phyloP scores from a whole-genome alignment of 2,888 invertebrate genomes.

The Drosophila yooni region DNA sequence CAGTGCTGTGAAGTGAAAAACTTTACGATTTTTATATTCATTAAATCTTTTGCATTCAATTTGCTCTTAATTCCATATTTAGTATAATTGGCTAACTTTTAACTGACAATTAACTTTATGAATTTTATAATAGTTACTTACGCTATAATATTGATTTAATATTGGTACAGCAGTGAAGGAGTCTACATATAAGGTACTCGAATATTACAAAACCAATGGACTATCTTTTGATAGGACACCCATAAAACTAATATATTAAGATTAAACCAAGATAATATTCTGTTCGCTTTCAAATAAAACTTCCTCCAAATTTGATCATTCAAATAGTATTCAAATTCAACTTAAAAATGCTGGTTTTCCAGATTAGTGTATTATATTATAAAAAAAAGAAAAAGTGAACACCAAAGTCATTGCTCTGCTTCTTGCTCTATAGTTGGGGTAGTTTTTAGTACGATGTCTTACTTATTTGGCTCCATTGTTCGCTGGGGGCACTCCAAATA shows the following conservation, averaged over 20 bases:
- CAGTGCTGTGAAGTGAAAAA: neutral
- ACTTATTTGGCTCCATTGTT: constrained; percentile 26
- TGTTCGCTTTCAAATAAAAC: neutral
- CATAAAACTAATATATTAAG: neutral
- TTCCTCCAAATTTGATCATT: neutral
- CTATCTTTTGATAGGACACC: neutral
- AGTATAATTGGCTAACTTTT: constrained; percentile 7
- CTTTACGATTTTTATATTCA: neutral
- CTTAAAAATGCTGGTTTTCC: neutral
- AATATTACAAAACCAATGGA: neutral
- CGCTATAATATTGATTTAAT: neutral
- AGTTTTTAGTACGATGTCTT: constrained; percentile 25
- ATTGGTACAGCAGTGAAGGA: neutral
- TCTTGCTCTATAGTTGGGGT: neutral
- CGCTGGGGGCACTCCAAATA: constrained; percentile 19
- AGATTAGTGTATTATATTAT: neutral
- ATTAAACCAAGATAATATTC: neutral
- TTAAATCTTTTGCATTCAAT: neutral
- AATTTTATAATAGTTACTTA: neutral
- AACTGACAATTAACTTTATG: neutral
- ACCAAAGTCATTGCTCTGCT: constrained; percentile 8
- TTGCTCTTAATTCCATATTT: neutral
- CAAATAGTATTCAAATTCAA: neutral
- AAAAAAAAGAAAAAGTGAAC: neutral
- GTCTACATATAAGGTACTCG: neutral